phyloP scores from a whole-genome alignment of 2,797 vertebrate species.

The Sebastes goodei region DNA sequence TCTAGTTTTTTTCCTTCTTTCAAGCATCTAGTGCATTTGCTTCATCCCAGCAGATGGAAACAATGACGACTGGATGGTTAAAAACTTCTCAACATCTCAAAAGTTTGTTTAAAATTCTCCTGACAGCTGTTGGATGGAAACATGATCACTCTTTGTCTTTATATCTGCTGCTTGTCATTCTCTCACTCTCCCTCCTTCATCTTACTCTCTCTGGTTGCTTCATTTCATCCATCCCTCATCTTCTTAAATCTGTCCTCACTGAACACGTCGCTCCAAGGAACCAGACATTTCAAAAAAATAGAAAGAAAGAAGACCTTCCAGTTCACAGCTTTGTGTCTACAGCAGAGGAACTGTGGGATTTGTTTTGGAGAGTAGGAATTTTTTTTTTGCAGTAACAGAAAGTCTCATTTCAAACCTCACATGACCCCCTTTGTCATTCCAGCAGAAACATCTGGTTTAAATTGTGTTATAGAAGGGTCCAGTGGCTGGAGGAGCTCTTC shows the following conservation, averaged over 20 bases:
- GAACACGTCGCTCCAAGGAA: conserved; percentile 22
- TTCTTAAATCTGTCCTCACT: conserved; percentile 9
- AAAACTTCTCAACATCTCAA: conserved; percentile 1
- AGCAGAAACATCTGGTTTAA: conserved; percentile 57
- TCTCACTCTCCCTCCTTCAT: background rate
- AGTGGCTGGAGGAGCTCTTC: background rate
- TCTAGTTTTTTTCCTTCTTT: background rate
- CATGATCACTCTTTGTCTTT: background rate
- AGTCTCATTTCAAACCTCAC: conserved; percentile 64
- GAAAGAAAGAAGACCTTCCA: background rate
- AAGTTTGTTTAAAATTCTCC: background rate
- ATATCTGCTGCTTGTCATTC: background rate
- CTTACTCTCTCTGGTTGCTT: background rate
- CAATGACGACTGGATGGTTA: background rate
- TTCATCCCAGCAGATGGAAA: background rate
- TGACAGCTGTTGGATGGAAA: background rate
- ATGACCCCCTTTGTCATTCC: conserved; percentile 50
- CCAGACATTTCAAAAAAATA: background rate
- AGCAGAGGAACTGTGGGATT: conserved; percentile 39
- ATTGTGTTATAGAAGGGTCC: conserved; percentile 22
- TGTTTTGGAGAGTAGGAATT: conserved; percentile 39
- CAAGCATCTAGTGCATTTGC: background rate
- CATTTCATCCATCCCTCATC: conserved; percentile 4
- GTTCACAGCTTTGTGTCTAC: conserved; percentile 34
- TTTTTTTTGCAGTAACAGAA: conserved; percentile 49